These are phyloP conservation scores for Misgurnus anguillicaudatus DNA, from an alignment of 2,113 vertebrate species.

Conservation along the genomic window DNA sequence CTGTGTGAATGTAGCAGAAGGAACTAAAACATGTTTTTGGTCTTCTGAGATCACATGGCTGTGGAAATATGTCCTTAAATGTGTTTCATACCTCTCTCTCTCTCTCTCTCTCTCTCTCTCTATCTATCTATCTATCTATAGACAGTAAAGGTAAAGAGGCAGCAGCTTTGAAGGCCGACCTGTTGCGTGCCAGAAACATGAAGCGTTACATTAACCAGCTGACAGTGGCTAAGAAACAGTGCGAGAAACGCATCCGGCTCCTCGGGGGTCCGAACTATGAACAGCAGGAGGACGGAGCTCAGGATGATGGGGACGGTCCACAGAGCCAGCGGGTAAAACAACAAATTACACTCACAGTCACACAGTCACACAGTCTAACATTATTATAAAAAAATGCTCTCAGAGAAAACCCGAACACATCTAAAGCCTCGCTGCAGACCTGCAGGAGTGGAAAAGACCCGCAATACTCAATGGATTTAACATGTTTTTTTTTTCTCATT, in stretches of 20 bases:
- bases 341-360: no score
- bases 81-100: background rate
- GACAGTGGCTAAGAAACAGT: slow-evolving; percentile 98
- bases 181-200: slow-evolving; percentile 94
- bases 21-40: no score
- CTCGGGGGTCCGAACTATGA: slow-evolving; percentile 93
- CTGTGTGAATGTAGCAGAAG: no score
- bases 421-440: no score
- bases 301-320: slow-evolving; percentile 86
- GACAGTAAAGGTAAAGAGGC: slow-evolving; percentile 91
- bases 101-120: background rate
- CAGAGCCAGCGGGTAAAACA: slow-evolving; percentile 86
- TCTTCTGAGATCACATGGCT: no score
- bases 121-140: slow-evolving; percentile 47
- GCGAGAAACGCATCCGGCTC: slow-evolving; percentile 91
- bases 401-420: no score
- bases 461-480: no score
- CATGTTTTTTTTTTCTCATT: no score
- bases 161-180: slow-evolving; percentile 95
- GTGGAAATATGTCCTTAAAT: no score
- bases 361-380: background rate
- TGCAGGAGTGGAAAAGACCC: no score
- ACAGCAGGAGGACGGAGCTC: slow-evolving; percentile 80
- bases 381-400: no score
- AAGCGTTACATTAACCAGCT: slow-evolving; percentile 98